Base-by-base conservation (phyloP, 2,888 invertebrate genomes). In the Perizoma affinitatum region DNA sequence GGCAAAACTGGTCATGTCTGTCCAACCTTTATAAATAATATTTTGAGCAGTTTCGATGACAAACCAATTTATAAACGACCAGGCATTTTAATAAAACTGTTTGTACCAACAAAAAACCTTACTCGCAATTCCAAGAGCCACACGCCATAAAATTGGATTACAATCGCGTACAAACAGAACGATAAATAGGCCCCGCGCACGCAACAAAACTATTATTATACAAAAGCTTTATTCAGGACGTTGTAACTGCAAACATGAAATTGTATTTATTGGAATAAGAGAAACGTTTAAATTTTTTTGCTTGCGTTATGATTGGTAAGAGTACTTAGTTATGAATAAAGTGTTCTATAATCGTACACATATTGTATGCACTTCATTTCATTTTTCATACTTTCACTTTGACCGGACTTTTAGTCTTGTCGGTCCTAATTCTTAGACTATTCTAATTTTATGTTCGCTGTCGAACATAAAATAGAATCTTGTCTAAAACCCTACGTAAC, bases 121-220 rank as follows among this genome's bases (percentile, higher is more conserved):
- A 53, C 49, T 50, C 48, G 48, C 47, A 34, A 38, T 51, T 55
- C 41, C 54, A 40, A 58, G 58, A 58, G 58, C 54, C 52, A 57
- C 61, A 50, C 59, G 53, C 56, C 54, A 49, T 56, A 61, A 60
- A 69, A 63, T 67, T 61, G 58, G 67, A 69, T 69, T 61, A 61
- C 58, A 60, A 67, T 67, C 66, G 54, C 42, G 63, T 43, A 67
- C 60, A 67, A 67, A 63, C 68, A 67, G 59, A 58, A 58, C 65
- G 61, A 68, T 68, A 68, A 68, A 68, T 65, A 65, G 58, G 34
- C 44, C 7, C 33, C 11, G 38, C 55, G 50, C 67, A 67, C 68
- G 68, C 68, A 43, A 67, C 58, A 35, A 48, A 52, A 58, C 58
- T 58, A 59, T 63, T 55, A 61, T 48, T 47, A 52, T 41, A 47